Evolutionary conservation across 2,113 vertebrate genomes (phyloP), one percentile per base, ranked within the genome.

Genomic region (Forbesichthys agassizii): DNA sequence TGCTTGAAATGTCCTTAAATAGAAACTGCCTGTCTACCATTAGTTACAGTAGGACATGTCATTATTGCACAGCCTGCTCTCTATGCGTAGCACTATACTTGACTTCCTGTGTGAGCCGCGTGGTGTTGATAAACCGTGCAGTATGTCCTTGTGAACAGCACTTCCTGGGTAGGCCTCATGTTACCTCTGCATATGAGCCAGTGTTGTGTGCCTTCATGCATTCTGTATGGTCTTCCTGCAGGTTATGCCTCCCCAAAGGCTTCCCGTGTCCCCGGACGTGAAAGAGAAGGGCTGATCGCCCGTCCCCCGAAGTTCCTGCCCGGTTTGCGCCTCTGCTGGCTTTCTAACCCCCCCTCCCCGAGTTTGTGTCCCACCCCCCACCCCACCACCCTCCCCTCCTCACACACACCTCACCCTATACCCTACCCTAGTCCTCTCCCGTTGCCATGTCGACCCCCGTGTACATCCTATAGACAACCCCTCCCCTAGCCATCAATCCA

Each of bases 251-350:
- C 88, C 91, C 88, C 89, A 88, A 94, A 92, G 92, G 90, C 89
- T 93, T 93, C 92, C 92, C 93, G 94, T 90, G 88, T 92, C 92
- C 79, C 93, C 93, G 85, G 86, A 90, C 48, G 93, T 95, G 91
- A 96, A 96, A 93, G 95, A 96, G 86, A 96, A 96, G 85, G 95
- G 95, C 92, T 96, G 94, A 96, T 91, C 90, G 79, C 77, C 70
- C 48, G 48, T 68, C 76, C 70, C 73, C 64, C 65, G 83, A 61
- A 59, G 63, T 73, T 81, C 77, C 71, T 70, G 61, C 64, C 52
- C 36, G 69, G 73, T 33, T 33, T 4, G 36, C 59, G 48, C 8
- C 36, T 36, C 59, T 9, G 9, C 33, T 61, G 16, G 6, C 36
- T 9, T 14, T 0, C 53, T 52, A 46, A 66, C 64, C 63, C 52